Conservation (phyloP, 2,113 vertebrate genomes). For the Centropristis striata region DNA sequence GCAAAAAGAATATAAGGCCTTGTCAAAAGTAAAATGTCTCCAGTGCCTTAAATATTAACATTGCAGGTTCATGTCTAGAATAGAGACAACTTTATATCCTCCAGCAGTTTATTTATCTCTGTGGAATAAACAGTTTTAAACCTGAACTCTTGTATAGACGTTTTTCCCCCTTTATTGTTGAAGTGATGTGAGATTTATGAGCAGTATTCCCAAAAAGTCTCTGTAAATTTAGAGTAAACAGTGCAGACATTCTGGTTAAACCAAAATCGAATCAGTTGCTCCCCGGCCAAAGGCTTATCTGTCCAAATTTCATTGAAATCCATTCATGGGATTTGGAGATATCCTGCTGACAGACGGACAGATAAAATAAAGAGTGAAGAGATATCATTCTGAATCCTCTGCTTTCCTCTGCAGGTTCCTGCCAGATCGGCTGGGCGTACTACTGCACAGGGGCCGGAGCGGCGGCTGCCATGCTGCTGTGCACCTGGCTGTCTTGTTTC, state of each 20-base stretch:
- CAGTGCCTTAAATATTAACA: neutral
- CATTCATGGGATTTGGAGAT: slow-evolving; percentile 2
- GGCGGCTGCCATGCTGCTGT: slow-evolving; percentile 90
- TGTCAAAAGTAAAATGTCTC: neutral
- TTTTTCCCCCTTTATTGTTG: neutral
- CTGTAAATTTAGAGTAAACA: neutral
- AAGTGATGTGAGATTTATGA: slow-evolving; percentile 11
- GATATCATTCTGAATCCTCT: slow-evolving; percentile 8
- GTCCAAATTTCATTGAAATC: slow-evolving; percentile 20
- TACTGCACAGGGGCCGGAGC: slow-evolving; percentile 95
- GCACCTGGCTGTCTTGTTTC: slow-evolving; percentile 97
- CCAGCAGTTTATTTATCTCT: slow-evolving; percentile 19
- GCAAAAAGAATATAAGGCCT: neutral
- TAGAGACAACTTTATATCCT: neutral
- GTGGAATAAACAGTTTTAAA: neutral
- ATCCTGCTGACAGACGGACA: slow-evolving; percentile 12
- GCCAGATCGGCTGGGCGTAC: slow-evolving; percentile 97
- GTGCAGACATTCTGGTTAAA: neutral
- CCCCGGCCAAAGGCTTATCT: slow-evolving; percentile 19
- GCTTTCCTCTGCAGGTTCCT: slow-evolving; percentile 87
- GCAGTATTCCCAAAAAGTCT: neutral
- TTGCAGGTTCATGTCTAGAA: neutral
- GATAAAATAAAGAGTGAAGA: slow-evolving; percentile 22
- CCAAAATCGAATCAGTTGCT: slow-evolving; percentile 2
- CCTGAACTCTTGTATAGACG: neutral